Evolutionary conservation across 2,113 vertebrate species (phyloP).

Genomic region (Plecturocebus donacophilus): DNA sequence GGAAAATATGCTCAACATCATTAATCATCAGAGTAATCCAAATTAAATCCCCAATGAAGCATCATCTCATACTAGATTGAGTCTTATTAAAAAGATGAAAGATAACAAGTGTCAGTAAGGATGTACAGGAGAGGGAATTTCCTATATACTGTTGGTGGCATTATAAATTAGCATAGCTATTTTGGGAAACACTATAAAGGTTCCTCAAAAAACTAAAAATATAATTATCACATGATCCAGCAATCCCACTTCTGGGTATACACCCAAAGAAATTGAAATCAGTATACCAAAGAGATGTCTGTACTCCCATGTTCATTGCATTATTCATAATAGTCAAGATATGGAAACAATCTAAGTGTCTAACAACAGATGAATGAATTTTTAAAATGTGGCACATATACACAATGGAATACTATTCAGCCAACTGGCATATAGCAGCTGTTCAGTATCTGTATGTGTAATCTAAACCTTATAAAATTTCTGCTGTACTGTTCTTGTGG

Average conservation of each 20-base stretch:
- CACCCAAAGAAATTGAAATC: background rate
- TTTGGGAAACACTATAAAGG: background rate
- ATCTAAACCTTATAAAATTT: too few species aligned
- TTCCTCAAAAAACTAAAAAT: background rate
- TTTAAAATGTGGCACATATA: background rate
- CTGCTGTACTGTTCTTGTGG: too few species aligned
- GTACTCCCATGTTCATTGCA: background rate
- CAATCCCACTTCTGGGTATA: background rate
- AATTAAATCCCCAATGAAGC: background rate
- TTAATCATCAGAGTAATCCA: background rate
- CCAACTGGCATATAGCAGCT: too few species aligned
- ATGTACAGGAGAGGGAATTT: background rate
- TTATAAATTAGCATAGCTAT: background rate
- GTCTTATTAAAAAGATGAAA: background rate
- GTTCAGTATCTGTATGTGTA: too few species aligned
- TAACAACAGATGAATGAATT: background rate
- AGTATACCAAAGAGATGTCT: background rate
- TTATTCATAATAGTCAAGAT: background rate
- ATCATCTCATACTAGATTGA: background rate
- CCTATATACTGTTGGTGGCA: background rate
- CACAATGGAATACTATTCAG: background rate
- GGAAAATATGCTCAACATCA: background rate
- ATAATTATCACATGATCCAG: background rate
- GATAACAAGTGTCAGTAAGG: background rate
- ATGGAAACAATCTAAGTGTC: background rate